Evolutionary conservation across 2,113 vertebrate genomes (phyloP).

Genomic region (Anser brachyrhynchus): DNA sequence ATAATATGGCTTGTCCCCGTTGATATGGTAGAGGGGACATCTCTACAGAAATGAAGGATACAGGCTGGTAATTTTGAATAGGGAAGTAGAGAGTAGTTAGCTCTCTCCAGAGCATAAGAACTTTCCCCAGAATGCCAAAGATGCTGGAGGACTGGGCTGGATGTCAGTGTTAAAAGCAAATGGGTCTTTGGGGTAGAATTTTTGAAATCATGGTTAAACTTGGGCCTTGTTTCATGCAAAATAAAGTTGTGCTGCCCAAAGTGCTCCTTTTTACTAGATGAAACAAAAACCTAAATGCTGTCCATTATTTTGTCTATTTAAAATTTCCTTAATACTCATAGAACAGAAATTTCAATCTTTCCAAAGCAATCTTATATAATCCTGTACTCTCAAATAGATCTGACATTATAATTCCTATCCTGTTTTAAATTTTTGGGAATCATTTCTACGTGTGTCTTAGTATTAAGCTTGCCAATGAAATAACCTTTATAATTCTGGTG

Average conservation of each 20-base stretch:
- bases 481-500: not conserved
- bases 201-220: not conserved
- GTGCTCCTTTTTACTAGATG: not conserved
- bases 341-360: not conserved
- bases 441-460: not conserved
- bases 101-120: not conserved
- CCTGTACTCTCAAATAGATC: not conserved
- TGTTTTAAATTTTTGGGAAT: not conserved
- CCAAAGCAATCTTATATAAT: not conserved
- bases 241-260: not conserved
- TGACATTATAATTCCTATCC: not conserved
- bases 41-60: not conserved
- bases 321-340: not conserved
- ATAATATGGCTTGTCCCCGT: not conserved
- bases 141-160: not conserved
- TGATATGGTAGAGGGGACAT: not conserved
- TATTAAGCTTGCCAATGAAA: not conserved
- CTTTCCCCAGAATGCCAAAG: not conserved
- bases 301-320: not conserved
- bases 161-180: not conserved
- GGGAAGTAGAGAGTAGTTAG: not conserved
- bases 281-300: not conserved
- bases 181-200: not conserved
- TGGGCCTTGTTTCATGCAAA: not conserved
- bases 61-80: not conserved